Evolutionary conservation across 2,113 vertebrate species (phyloP).

Genomic region (Sebastes fasciatus): DNA sequence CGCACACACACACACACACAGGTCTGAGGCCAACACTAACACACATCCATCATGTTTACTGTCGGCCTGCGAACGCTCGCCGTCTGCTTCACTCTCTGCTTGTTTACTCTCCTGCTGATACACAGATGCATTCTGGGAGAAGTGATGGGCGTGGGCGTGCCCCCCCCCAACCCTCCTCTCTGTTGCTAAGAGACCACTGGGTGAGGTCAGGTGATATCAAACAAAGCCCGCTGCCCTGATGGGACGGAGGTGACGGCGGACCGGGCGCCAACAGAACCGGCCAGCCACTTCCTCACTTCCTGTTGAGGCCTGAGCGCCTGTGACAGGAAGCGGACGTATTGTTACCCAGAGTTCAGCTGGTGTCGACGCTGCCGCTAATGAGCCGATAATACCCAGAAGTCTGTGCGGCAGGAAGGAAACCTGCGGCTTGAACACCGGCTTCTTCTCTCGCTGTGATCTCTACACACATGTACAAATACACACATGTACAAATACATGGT

Average conservation of each 20-base stretch:
- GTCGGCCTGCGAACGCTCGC: neutral
- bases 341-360: slow-evolving; percentile 36
- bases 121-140: slow-evolving; percentile 22
- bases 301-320: neutral
- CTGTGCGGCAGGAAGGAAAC: slow-evolving; percentile 31
- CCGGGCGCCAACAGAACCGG: slow-evolving; percentile 9
- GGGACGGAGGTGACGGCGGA: neutral
- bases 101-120: neutral
- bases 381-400: neutral
- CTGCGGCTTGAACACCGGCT: neutral
- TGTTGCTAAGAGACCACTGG: slow-evolving; percentile 3
- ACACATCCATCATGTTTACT: slow-evolving; percentile 44
- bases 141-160: neutral
- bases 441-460: neutral
- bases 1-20: slow-evolving; percentile 10
- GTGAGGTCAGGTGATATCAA: slow-evolving; percentile 1
- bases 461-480: neutral
- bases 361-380: neutral
- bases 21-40: slow-evolving; percentile 29
- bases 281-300: slow-evolving; percentile 59
- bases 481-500: no score
- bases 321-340: slow-evolving; percentile 42
- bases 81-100: neutral
- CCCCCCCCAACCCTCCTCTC: neutral
- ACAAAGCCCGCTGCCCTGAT: neutral